These are phyloP conservation scores for Campoletis raptor DNA, from an alignment of 2,888 invertebrate genomes.

Conservation along the genomic window DNA sequence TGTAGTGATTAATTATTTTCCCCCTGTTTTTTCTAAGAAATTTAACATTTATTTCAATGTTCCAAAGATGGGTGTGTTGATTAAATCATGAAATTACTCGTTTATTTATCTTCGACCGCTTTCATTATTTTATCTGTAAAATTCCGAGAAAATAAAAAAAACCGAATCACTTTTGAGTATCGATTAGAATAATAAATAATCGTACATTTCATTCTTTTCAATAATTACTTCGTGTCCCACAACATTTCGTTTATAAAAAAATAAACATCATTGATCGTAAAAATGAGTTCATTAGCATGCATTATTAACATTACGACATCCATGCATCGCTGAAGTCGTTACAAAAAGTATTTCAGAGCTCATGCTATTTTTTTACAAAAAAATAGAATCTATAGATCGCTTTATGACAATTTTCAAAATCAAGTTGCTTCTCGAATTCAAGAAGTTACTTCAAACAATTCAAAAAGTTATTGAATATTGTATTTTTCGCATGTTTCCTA, in stretches of 20 bases:
- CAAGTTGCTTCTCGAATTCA: too few species aligned
- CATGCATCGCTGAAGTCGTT: neutral
- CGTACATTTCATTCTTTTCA: neutral
- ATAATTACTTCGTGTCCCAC: neutral
- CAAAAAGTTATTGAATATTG: neutral
- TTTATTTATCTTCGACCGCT: neutral
- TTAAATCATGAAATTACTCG: neutral
- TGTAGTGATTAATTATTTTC: constrained; percentile 23
- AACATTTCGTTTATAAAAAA: too few species aligned
- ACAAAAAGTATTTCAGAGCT: neutral
- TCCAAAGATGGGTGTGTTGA: neutral
- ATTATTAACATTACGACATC: too few species aligned
- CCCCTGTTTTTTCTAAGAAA: constrained; percentile 23
- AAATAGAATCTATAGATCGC: too few species aligned
- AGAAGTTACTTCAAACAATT: too few species aligned
- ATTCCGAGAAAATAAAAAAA: neutral
- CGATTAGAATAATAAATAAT: neutral
- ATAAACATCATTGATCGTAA: too few species aligned
- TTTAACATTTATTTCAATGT: neutral
- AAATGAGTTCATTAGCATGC: too few species aligned
- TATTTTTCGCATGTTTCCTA: neutral
- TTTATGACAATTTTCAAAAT: neutral
- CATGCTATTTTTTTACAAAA: too few species aligned
- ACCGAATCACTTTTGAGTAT: neutral
- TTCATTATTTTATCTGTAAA: neutral